Percentiles rank a stretch among this genome's conserved stretches.
phyloP scores from a whole-genome alignment of 2,888 invertebrate species.

The Cylindroiulus punctatus region DNA sequence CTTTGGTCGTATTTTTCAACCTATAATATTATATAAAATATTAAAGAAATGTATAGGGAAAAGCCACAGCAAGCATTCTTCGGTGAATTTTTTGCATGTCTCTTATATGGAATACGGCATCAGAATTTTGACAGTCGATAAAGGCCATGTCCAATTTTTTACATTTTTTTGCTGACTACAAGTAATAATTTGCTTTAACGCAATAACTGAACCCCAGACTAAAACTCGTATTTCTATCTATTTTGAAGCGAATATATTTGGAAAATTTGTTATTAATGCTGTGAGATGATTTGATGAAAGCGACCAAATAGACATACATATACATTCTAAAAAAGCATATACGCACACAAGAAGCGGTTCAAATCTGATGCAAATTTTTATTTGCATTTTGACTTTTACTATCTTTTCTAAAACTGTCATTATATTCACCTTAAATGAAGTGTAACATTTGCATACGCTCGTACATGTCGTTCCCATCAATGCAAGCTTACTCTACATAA shows the following conservation, averaged over 20 bases:
- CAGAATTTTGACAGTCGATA: slow-evolving; percentile 14
- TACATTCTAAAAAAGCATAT: too few species aligned
- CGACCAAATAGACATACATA: background rate
- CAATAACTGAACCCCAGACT: background rate
- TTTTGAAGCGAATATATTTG: background rate
- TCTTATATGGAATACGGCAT: background rate
- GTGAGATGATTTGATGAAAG: background rate
- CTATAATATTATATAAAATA: background rate
- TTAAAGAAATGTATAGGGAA: background rate
- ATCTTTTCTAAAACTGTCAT: too few species aligned
- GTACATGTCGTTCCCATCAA: too few species aligned
- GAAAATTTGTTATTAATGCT: background rate
- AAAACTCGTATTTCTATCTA: background rate
- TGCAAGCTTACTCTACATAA: too few species aligned
- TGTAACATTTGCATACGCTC: too few species aligned
- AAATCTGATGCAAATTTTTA: background rate
- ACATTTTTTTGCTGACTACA: background rate
- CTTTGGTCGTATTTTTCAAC: background rate
- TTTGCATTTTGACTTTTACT: background rate
- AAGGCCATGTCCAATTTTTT: background rate
- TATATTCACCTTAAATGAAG: too few species aligned
- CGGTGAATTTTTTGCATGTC: background rate
- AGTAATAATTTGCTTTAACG: background rate
- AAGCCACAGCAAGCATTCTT: slow-evolving; percentile 7
- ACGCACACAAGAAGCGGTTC: too few species aligned